Conservation (phyloP, 2,888 invertebrate genomes). For the Torymus auratus region DNA sequence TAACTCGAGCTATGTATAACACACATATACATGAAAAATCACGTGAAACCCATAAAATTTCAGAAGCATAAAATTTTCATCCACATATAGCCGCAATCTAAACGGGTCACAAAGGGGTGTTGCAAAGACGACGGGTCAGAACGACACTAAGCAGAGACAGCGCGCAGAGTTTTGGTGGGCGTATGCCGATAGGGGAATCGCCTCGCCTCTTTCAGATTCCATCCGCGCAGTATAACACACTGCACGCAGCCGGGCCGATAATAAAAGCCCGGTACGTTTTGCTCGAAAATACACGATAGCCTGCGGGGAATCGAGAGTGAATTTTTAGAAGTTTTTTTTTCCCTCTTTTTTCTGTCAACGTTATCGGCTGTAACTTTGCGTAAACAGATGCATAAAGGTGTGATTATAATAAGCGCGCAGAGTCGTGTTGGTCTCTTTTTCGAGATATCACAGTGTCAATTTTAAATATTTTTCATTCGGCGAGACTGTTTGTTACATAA, state of each 20-base stretch:
- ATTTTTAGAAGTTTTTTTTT: no score
- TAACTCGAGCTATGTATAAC: no score
- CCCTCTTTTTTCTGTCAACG: no score
- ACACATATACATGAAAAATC: no score
- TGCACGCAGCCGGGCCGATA: constrained; percentile 19
- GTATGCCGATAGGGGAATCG: constrained; percentile 54
- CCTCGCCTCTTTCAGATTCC: constrained; percentile 31
- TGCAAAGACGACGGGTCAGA: constrained; percentile 20
- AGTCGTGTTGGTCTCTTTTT: not conserved
- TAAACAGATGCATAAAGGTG: constrained; percentile 17
- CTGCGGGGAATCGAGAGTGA: not conserved
- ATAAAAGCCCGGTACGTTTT: constrained; percentile 16
- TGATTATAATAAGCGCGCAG: not conserved
- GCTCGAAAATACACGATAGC: constrained; percentile 31
- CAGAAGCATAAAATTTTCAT: no score
- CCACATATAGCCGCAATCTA: constrained; percentile 20
- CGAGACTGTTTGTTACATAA: no score
- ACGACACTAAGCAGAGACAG: constrained; percentile 21
- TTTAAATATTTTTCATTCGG: no score
- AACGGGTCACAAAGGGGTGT: constrained; percentile 32
- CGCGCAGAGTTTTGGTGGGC: constrained; percentile 42
- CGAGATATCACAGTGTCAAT: no score
- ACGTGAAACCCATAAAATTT: no score
- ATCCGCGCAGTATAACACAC: not conserved
- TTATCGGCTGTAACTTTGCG: not conserved